These are phyloP conservation scores for Euleptes europaea DNA, from an alignment of 2,113 vertebrate species.

Conservation along the genomic window DNA sequence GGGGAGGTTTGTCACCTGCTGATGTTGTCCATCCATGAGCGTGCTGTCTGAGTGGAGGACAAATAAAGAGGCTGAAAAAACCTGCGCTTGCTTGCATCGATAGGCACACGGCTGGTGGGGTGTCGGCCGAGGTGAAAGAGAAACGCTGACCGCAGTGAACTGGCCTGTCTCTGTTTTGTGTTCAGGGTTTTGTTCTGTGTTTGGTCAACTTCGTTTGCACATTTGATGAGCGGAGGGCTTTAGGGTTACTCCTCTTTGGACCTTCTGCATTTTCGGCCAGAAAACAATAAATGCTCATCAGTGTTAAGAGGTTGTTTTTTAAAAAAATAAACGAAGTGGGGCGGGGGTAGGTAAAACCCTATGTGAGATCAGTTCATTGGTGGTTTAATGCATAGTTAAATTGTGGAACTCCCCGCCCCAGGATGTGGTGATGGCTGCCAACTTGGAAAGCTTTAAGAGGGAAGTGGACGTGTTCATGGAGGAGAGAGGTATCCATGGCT, in stretches of 20 bases:
- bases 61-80: no score
- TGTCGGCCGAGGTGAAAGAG: background rate
- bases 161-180: background rate
- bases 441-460: no score
- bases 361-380: no score
- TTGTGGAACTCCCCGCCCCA: no score
- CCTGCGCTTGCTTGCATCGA: background rate
- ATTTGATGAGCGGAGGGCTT: background rate
- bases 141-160: background rate
- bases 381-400: no score
- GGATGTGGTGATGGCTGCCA: no score
- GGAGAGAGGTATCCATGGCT: no score
- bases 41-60: background rate
- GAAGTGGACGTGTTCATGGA: no score
- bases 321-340: no score
- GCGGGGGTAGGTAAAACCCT: no score
- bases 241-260: background rate
- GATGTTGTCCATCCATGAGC: background rate
- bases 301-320: no score
- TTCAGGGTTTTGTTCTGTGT: background rate
- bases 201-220: background rate
- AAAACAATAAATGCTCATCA: background rate
- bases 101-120: background rate
- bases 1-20: background rate
- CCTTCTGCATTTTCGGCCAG: rapidly evolving